Percentiles rank a stretch among this genome's conserved stretches.
Evolutionary conservation across 2,113 vertebrate genomes (phyloP).

Genomic region (Eurypyga helias): DNA sequence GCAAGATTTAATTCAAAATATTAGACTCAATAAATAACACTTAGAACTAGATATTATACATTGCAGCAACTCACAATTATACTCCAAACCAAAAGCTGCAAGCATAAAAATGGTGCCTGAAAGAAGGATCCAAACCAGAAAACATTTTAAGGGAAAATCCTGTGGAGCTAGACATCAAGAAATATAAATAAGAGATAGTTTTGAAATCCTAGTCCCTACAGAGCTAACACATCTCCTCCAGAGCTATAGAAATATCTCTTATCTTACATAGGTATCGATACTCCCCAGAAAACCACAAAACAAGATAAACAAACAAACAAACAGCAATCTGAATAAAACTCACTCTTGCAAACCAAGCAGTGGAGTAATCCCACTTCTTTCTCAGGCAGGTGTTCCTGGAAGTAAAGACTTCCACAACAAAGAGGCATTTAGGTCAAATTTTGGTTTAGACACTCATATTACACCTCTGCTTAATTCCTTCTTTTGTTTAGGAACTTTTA

Average conservation of each 20-base stretch:
- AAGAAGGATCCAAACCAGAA: not conserved
- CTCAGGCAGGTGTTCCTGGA: not conserved
- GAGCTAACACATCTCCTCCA: not conserved
- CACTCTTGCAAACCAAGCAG: not conserved
- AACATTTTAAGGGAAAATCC: not conserved
- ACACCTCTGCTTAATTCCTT: not conserved
- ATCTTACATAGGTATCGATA: not conserved
- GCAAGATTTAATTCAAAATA: not conserved
- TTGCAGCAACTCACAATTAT: not conserved
- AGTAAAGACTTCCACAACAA: not conserved
- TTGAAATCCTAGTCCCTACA: not conserved
- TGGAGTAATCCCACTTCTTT: not conserved
- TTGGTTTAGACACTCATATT: not conserved
- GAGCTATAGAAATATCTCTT: not conserved
- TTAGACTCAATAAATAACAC: not conserved
- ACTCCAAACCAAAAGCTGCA: not conserved
- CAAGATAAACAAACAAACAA: not conserved
- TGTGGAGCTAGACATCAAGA: not conserved
- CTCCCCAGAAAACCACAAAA: accelerated
- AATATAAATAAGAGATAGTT: not conserved
- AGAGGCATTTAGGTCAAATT: not conserved
- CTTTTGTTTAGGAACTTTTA: not conserved
- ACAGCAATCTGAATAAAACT: not conserved
- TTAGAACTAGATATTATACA: not conserved
- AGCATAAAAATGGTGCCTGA: not conserved